Evolutionary conservation across 2,888 invertebrate species (phyloP).

Genomic region (Agrotis puta): DNA sequence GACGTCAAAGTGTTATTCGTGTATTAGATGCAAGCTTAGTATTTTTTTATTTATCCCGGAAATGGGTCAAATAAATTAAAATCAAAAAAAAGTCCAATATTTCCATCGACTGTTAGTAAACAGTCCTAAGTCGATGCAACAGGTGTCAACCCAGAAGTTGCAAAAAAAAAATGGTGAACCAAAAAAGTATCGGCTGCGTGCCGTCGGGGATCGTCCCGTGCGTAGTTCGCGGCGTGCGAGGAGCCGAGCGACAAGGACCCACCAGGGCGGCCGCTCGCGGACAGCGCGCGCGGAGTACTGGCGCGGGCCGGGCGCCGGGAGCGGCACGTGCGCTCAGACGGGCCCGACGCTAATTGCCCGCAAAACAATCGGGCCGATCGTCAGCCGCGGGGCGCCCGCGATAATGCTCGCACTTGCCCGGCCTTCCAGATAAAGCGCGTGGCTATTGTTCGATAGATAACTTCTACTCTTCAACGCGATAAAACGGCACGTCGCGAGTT

Average conservation of each 20-base stretch:
- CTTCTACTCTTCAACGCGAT: constrained; percentile 53
- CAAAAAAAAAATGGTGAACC: constrained; percentile 53
- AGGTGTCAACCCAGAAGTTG: constrained; percentile 57
- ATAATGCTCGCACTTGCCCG: constrained; percentile 76
- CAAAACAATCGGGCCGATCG: constrained; percentile 87
- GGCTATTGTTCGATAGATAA: constrained; percentile 73
- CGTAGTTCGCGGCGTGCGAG: constrained; percentile 64
- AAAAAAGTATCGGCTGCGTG: constrained; percentile 57
- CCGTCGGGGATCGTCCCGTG: constrained; percentile 70
- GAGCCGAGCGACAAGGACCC: constrained; percentile 63
- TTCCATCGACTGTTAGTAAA: constrained; percentile 55
- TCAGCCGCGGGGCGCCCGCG: constrained; percentile 72
- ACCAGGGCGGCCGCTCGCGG: constrained; percentile 84
- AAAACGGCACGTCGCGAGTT: constrained; percentile 42
- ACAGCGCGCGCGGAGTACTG: constrained; percentile 88
- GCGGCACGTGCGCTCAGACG: constrained; percentile 82
- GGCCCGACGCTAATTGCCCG: constrained; percentile 86
- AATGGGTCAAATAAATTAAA: constrained; percentile 35
- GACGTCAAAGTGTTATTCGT: constrained; percentile 1
- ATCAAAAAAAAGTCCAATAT: constrained; percentile 34
- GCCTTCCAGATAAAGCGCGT: constrained; percentile 75
- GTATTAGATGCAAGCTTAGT: constrained; percentile 13
- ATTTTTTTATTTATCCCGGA: constrained; percentile 20
- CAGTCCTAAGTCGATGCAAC: constrained; percentile 56
- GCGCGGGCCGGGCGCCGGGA: constrained; percentile 64